Conservation (phyloP, 1,140 invertebrate genomes). For the Piezodorus guildinii region DNA sequence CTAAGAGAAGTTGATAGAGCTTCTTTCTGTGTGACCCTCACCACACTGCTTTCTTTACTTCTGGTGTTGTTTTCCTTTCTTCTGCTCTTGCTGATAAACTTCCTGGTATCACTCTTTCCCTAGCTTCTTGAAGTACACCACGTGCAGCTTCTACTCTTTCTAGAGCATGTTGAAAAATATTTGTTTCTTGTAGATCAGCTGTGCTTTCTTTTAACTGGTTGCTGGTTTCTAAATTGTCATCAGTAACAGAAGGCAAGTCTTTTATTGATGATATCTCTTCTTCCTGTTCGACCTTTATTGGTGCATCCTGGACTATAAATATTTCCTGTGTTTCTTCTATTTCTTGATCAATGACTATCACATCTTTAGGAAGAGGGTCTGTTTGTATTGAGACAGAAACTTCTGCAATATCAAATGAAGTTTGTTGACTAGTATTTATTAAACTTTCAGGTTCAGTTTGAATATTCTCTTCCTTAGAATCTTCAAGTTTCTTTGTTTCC, state of each 20-base stretch:
- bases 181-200: not conserved
- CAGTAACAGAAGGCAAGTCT: not conserved
- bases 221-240: not conserved
- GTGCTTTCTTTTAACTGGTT: not conserved
- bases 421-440: constrained; percentile 10
- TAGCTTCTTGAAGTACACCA: constrained; percentile 5
- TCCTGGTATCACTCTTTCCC: constrained; percentile 14
- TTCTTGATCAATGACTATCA: constrained; percentile 46
- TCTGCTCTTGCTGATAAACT: not conserved
- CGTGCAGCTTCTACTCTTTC: constrained; percentile 7
- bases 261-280: not conserved
- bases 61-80: constrained; percentile 22
- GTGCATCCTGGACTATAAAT: not conserved
- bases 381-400: constrained; percentile 67
- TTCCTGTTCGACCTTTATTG: not conserved
- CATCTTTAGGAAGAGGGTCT: constrained; percentile 63
- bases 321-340: constrained; percentile 17
- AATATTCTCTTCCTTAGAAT: not conserved
- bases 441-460: not conserved
- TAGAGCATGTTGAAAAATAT: constrained; percentile 7
- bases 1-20: not conserved
- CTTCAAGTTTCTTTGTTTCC: not conserved
- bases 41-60: constrained; percentile 26
- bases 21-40: constrained; percentile 10
- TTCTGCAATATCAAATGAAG: constrained; percentile 37